Conservation (phyloP, 2,888 invertebrate species). For the Geotrupes spiniger region DNA sequence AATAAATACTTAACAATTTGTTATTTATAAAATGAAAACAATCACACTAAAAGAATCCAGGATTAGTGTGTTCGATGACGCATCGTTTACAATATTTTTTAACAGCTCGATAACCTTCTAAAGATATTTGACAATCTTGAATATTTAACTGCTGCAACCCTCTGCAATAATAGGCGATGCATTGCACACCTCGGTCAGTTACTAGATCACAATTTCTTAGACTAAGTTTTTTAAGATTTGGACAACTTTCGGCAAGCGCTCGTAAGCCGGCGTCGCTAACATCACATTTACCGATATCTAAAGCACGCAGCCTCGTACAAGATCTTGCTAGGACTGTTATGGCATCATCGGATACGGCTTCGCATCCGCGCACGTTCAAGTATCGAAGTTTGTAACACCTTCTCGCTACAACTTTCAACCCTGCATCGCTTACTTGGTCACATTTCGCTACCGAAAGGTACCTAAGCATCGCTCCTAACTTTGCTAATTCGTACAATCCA, state of each 20-base stretch:
- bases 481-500: conserved; percentile 85
- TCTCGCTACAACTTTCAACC: conserved; percentile 80
- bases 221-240: conserved; percentile 86
- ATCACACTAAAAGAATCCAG: conserved; percentile 68
- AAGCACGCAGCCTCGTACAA: conserved; percentile 79
- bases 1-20: conserved; percentile 32
- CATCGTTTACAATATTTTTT: conserved; percentile 91
- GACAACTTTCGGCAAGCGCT: conserved; percentile 84
- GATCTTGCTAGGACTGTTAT: conserved; percentile 82
- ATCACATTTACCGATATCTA: conserved; percentile 92
- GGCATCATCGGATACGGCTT: conserved; percentile 91
- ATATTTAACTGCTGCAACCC: conserved; percentile 89
- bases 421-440: conserved; percentile 87
- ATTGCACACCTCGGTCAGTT: conserved; percentile 84
- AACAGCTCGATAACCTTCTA: conserved; percentile 86
- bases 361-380: conserved; percentile 88
- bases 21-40: conserved; percentile 26
- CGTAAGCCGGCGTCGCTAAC: conserved; percentile 86
- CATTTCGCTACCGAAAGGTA: conserved; percentile 94
- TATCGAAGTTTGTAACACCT: conserved; percentile 87
- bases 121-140: conserved; percentile 87
- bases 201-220: conserved; percentile 88
- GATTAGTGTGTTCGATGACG: conserved; percentile 93
- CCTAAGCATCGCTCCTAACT: conserved; percentile 82
- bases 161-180: conserved; percentile 85